Evolutionary conservation across 2,888 invertebrate species (phyloP), one percentile per base, ranked within the genome.

Genomic region (Calliphora vomitoria): DNA sequence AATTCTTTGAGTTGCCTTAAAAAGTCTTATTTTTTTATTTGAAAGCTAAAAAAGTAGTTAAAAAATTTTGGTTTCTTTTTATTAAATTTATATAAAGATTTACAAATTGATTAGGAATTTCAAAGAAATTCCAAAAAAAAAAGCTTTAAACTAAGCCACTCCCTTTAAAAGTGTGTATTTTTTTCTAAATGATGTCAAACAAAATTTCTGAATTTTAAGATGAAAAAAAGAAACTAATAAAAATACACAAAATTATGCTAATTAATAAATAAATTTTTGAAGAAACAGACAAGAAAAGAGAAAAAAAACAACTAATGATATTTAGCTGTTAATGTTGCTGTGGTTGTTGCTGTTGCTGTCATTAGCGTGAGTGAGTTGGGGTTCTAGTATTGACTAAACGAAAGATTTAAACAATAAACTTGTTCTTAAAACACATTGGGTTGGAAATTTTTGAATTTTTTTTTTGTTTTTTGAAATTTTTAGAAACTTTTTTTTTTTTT

Each of bases 361-460:
- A 41, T 68, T 60, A 8, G 25, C 13, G 13, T 47, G 8, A 10
- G 72, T 35, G 20, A 81, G 53, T 35, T 10, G 20, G 44, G 31
- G 41, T 60, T 44, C 38, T 60, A 41, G 55, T n/a, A 38, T 50
- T 55, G 64, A 44, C 13, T 10, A 80, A 81, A 66, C 78, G 64
- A 78, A 86, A 88, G 86, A 88, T 71, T 88, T 88, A 84, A 79
- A 74, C 80, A 79, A 86, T 64, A 69, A 88, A 88, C 86, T 84
- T 84, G 80, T 81, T 86, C 55, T 80, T 75, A 20, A 55, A 79
- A 66, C 58, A 72, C 44, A n/a, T 71, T 62, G 41, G 41, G 25
- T 69, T 74, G 62, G 20, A 71, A 72, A 58, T 71, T 64, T 41
- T 20, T 53, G 13, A 47, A 20, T 74, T 55, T 64, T 41, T 38